These are phyloP conservation scores for Nanorana parkeri DNA, from an alignment of 2,113 vertebrate species.

Conservation along the genomic window DNA sequence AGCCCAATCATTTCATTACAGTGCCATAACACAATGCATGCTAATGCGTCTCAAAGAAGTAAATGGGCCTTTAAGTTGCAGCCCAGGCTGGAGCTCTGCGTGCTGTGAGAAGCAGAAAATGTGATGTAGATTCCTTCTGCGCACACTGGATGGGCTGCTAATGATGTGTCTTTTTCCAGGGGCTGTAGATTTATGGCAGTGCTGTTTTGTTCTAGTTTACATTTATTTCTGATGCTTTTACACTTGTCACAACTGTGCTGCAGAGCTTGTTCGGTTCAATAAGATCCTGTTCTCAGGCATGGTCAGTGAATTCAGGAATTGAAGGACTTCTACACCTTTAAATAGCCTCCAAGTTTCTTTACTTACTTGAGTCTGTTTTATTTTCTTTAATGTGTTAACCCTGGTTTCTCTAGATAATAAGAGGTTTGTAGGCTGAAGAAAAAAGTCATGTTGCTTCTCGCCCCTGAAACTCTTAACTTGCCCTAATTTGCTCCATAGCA, in stretches of 20 bases:
- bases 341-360: conserved; percentile 6
- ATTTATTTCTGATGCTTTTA: neutral
- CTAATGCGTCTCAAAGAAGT: too few relatives aligned
- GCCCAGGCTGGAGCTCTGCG: too few relatives aligned
- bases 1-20: too few relatives aligned
- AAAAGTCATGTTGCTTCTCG: conserved; percentile 43
- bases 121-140: too few relatives aligned
- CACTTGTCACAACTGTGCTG: neutral
- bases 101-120: too few relatives aligned
- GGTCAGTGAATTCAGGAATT: neutral
- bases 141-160: too few relatives aligned
- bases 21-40: too few relatives aligned
- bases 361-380: conserved; percentile 17
- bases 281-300: neutral
- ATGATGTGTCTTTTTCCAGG: too few relatives aligned
- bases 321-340: conserved; percentile 7
- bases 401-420: conserved; percentile 42
- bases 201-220: too few relatives aligned
- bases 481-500: conserved; percentile 33
- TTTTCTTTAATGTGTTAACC: conserved; percentile 47
- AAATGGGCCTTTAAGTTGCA: too few relatives aligned
- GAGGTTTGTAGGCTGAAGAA: conserved; percentile 27
- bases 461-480: conserved; percentile 31
- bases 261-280: neutral
- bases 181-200: too few relatives aligned